These are phyloP conservation scores for Cataglyphis hispanica DNA, from an alignment of 1,140 invertebrate species.

Conservation along the genomic window DNA sequence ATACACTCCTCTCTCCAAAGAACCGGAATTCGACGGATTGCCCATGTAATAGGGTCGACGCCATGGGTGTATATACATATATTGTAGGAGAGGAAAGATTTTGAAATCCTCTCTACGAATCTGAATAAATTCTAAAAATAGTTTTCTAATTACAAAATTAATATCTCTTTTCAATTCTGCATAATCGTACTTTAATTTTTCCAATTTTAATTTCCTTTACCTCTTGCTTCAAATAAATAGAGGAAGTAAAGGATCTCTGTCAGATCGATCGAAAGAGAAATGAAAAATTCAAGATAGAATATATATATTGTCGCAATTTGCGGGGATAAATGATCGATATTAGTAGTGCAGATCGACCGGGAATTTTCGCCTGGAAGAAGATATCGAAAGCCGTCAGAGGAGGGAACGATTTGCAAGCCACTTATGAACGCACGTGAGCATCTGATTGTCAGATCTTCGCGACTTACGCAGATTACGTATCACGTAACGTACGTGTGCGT, in stretches of 20 bases:
- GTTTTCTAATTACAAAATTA: not conserved
- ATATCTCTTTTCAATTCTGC: too few relatives aligned
- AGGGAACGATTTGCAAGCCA: conserved; percentile 47
- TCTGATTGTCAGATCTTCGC: conserved; percentile 51
- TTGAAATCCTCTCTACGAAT: not conserved
- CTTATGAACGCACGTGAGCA: conserved; percentile 57
- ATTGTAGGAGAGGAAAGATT: not conserved
- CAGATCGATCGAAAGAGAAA: not conserved
- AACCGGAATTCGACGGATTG: conserved; percentile 32
- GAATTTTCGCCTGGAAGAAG: conserved; percentile 3
- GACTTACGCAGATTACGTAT: conserved; percentile 47
- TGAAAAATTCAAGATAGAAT: not conserved
- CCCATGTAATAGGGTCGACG: not conserved
- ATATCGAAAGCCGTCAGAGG: conserved; percentile 6
- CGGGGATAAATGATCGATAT: conserved; percentile 28
- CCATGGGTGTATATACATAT: not conserved
- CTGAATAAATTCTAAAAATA: not conserved
- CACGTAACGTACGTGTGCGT: conserved; percentile 37
- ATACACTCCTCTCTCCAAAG: conserved; percentile 48
- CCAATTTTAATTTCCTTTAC: not conserved
- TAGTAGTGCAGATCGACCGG: conserved; percentile 19
- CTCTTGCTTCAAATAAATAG: not conserved
- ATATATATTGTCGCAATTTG: conserved; percentile 15
- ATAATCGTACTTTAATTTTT: not conserved
- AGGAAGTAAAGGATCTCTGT: not conserved